These are phyloP conservation scores for Syngnathus acus DNA, from an alignment of 2,797 vertebrate genomes.

Conservation along the genomic window DNA sequence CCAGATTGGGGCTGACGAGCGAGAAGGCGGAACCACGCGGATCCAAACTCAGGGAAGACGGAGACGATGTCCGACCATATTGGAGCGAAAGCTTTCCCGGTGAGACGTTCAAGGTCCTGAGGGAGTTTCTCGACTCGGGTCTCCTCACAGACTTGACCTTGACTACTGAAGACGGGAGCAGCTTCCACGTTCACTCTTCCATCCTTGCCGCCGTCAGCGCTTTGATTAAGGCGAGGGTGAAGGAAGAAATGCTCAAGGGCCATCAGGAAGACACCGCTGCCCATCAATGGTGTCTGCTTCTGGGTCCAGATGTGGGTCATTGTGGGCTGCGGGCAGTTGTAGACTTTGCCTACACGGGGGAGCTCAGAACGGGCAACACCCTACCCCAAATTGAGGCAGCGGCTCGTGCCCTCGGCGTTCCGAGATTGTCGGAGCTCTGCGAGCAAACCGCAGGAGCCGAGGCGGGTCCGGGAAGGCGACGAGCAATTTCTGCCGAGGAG, in stretches of 20 bases:
- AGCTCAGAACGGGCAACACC: slow-evolving; percentile 6
- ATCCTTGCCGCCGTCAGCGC: slow-evolving; percentile 68
- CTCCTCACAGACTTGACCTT: slow-evolving; percentile 66
- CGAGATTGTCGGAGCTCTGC: slow-evolving; percentile 52
- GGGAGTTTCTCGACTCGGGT: slow-evolving; percentile 37
- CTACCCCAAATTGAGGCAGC: slow-evolving; percentile 35
- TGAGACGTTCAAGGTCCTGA: slow-evolving; percentile 52
- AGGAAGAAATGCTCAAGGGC: not conserved
- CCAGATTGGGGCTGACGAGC: slow-evolving; percentile 50
- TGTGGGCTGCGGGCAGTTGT: slow-evolving; percentile 57
- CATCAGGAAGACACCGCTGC: not conserved
- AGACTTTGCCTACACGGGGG: slow-evolving; percentile 71
- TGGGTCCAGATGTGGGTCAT: slow-evolving; percentile 46
- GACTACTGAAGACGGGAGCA: slow-evolving; percentile 34
- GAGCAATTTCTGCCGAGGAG: slow-evolving; percentile 18
- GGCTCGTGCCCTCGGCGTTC: slow-evolving; percentile 46
- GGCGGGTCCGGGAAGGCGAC: not conserved
- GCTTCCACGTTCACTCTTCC: slow-evolving; percentile 43
- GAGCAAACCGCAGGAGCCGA: slow-evolving; percentile 13
- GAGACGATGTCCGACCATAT: slow-evolving; percentile 15
- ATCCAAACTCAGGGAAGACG: not conserved
- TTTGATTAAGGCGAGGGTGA: slow-evolving; percentile 30
- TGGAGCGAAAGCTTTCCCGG: slow-evolving; percentile 23
- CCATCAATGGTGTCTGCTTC: slow-evolving; percentile 29
- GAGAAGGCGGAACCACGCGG: not conserved